A percentile compares a stretch with the other conserved stretches of the same genome.
Conservation (phyloP, 1,140 invertebrate genomes). For the Pseudomyrmex sp. region DNA sequence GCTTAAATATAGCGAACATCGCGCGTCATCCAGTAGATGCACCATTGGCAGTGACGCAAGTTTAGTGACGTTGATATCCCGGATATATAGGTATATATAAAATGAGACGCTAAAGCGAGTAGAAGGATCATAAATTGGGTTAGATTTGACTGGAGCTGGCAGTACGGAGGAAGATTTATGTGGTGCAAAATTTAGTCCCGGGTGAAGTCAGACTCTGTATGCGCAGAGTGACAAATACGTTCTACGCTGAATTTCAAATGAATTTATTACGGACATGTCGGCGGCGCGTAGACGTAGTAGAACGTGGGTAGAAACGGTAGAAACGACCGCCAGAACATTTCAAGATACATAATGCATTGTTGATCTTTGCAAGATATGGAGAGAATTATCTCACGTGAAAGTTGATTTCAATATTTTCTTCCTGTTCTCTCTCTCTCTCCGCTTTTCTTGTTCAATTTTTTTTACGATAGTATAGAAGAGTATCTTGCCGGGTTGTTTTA, state of each 20-base stretch:
- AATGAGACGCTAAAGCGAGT: constrained; percentile 3
- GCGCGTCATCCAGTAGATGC: neutral
- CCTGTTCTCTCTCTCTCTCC: neutral
- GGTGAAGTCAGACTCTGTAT: constrained; percentile 22
- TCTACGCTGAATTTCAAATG: constrained; percentile 52
- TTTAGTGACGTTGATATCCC: constrained; percentile 4
- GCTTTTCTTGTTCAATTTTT: neutral
- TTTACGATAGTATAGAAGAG: no score
- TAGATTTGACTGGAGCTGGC: constrained; percentile 32
- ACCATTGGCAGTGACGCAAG: constrained; percentile 10
- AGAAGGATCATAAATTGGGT: constrained; percentile 38
- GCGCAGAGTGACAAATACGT: constrained; percentile 44
- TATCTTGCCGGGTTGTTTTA: no score
- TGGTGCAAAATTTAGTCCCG: constrained; percentile 37
- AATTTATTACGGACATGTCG: constrained; percentile 29
- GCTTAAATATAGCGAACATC: no score
- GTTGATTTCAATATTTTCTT: constrained; percentile 20
- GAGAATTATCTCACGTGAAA: constrained; percentile 13
- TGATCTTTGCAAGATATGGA: constrained; percentile 27
- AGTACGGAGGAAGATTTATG: constrained; percentile 42
- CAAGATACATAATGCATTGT: constrained; percentile 54
- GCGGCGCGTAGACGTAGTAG: constrained; percentile 7
- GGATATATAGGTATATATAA: neutral
- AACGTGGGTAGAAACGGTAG: neutral
- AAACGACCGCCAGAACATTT: constrained; percentile 1